Conservation (phyloP, 1,140 invertebrate genomes). For the Cherax quadricarinatus region DNA sequence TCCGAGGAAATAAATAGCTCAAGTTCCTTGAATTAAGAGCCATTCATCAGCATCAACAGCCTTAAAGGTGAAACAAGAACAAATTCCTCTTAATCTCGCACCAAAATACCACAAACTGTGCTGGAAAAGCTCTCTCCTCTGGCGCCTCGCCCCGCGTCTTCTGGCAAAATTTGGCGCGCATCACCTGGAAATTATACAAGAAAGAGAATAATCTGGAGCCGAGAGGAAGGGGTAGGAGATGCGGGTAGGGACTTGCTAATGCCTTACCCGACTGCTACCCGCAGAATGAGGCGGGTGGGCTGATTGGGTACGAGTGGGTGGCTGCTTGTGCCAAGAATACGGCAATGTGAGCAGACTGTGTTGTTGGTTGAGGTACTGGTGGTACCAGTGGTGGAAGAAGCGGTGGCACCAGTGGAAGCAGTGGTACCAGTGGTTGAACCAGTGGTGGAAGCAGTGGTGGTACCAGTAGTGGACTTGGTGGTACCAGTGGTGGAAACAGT, state of each 20-base stretch:
- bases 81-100: not conserved
- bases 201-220: not conserved
- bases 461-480: too few relatives aligned
- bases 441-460: too few relatives aligned
- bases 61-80: not conserved
- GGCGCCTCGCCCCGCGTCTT: not conserved
- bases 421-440: too few relatives aligned
- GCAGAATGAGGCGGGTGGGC: not conserved
- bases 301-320: too few relatives aligned
- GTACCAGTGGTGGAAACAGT: too few relatives aligned
- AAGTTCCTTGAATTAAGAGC: too few relatives aligned
- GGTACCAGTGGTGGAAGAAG: too few relatives aligned
- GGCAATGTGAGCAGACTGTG: too few relatives aligned
- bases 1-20: too few relatives aligned
- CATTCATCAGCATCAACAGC: too few relatives aligned
- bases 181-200: constrained; percentile 8
- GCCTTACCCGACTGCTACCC: not conserved
- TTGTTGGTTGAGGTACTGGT: too few relatives aligned
- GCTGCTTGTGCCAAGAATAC: too few relatives aligned
- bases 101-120: not conserved
- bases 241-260: constrained; percentile 12
- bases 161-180: not conserved
- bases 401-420: not conserved
- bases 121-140: not conserved
- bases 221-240: not conserved